Conservation (phyloP, 2,113 vertebrate genomes). For the Centrocercus urophasianus region DNA sequence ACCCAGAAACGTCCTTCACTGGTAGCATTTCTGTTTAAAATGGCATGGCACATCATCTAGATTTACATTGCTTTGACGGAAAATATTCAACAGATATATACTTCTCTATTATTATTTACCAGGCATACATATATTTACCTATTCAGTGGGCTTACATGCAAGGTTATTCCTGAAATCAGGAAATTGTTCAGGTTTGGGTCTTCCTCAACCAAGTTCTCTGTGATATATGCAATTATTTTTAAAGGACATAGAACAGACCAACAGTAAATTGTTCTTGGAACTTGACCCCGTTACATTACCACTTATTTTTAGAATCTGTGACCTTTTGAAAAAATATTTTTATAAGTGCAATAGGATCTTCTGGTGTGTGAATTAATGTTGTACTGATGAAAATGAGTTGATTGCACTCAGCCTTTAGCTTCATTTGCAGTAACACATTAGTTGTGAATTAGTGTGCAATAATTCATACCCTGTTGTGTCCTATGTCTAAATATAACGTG, state of each 20-base stretch:
- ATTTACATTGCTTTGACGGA: background rate
- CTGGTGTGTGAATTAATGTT: constrained; percentile 75
- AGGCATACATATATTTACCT: background rate
- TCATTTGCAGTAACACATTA: constrained; percentile 75
- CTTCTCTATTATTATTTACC: background rate
- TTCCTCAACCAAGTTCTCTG: background rate
- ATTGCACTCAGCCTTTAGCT: constrained; percentile 76
- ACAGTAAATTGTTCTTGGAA: constrained; percentile 9
- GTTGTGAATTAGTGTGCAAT: constrained; percentile 80
- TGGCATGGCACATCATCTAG: background rate
- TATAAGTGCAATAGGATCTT: constrained; percentile 70
- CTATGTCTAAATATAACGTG: constrained; percentile 78
- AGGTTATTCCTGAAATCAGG: background rate
- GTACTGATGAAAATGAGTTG: constrained; percentile 73
- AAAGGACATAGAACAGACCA: background rate
- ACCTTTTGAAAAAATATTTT: constrained; percentile 75
- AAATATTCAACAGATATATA: background rate
- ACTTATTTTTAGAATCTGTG: constrained; percentile 74
- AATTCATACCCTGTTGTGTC: constrained; percentile 79
- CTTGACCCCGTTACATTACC: constrained; percentile 59
- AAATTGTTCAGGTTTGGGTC: background rate
- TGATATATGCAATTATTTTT: background rate
- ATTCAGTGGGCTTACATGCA: background rate
- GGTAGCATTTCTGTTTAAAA: background rate
- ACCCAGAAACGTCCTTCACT: background rate